Evolutionary conservation across 1,140 invertebrate species (phyloP).

Genomic region (Cydia strobilella): DNA sequence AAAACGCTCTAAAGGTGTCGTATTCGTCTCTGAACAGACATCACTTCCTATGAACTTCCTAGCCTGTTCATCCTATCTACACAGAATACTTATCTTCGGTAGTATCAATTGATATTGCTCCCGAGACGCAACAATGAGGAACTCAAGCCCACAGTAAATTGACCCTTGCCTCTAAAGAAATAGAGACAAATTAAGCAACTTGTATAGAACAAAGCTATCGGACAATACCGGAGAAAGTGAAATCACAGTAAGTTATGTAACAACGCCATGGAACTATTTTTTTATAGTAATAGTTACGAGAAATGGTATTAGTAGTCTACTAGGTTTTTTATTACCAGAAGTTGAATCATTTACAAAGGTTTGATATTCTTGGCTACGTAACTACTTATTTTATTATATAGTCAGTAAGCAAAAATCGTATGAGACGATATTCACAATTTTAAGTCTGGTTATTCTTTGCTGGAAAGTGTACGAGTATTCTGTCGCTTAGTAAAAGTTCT

Average conservation of each 20-base stretch:
- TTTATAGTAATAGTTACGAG: not conserved
- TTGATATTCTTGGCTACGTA: too few species aligned
- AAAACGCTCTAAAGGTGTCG: too few species aligned
- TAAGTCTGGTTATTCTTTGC: too few species aligned
- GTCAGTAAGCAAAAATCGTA: too few species aligned
- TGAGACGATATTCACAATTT: too few species aligned
- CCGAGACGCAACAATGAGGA: not conserved
- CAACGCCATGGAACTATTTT: conserved; percentile 27
- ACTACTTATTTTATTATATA: too few species aligned
- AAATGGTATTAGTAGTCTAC: too few species aligned
- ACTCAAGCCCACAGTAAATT: not conserved
- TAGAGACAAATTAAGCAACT: not conserved
- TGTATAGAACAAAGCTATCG: not conserved
- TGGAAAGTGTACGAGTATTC: too few species aligned
- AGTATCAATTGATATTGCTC: not conserved
- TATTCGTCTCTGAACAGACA: not conserved
- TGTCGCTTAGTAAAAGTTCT: too few species aligned
- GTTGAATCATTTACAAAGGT: too few species aligned
- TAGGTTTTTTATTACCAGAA: too few species aligned
- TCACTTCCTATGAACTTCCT: not conserved
- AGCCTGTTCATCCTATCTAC: not conserved
- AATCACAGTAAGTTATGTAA: not conserved
- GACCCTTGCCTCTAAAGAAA: not conserved
- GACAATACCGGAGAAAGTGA: conserved; percentile 1
- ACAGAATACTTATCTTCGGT: not conserved